Evolutionary conservation across 2,797 vertebrate species (phyloP), one percentile per base, ranked within the genome.

Genomic region (Bucorvus abyssinicus): DNA sequence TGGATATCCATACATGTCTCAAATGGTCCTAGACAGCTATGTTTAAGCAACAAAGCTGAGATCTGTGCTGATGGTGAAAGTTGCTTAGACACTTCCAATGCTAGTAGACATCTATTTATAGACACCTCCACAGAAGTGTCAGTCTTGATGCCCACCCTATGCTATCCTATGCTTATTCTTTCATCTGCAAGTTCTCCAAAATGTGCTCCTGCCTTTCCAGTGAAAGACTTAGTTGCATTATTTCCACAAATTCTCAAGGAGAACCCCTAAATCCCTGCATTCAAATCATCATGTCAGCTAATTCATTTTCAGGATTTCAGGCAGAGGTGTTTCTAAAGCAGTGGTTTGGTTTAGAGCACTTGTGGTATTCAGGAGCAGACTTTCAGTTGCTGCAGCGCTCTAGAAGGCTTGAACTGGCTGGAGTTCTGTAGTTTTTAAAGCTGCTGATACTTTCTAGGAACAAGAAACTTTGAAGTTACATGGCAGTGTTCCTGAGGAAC

Each of bases 261-360:
- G 18, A 64, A 0, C 1, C 7, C 8, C 19, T 38, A 71, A 34
- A 50, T n/a, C 13, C 2, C 7, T 24, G 2, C 20, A 6, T 61
- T 80, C 29, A 68, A 75, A 56, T 42, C 12, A 24, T 69, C 21
- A 10, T 17, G 6, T 17, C 56, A 56, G 24, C 40, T 49, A 78
- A 70, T 68, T 21, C 1, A 18, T 77, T 84, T 89, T 36, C 17
- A 74, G 36, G 14, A 70, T 87, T 86, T 82, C 18, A 30, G 11
- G 20, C 3, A 47, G 14, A 70, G 19, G 16, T 44, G 9, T 67
- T 89, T 73, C n/a, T 67, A 59, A 76, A 67, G 14, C 11, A 52
- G 10, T 23, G 27, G 4, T 24, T 90, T 61, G 6, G 27, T 82
- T 82, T 47, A 40, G 15, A 74, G 29, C 19, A 70, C 5, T n/a